Conservation (phyloP, 1,140 invertebrate genomes). For the Drosophila setifemur region DNA sequence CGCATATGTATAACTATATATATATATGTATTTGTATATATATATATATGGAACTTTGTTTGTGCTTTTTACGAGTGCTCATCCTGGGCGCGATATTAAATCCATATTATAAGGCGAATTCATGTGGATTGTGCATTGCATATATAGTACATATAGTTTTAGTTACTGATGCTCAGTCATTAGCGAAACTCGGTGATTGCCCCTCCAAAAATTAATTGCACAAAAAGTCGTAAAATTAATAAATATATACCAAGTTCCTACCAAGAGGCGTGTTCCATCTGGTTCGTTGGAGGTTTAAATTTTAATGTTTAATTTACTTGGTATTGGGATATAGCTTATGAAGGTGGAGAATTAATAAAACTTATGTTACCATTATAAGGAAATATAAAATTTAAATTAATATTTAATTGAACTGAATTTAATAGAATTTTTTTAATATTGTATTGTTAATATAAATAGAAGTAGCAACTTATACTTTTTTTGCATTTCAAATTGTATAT, state of each 20-base stretch:
- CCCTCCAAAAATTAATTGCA: constrained; percentile 15
- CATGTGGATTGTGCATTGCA: background rate
- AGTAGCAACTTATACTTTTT: too few species aligned
- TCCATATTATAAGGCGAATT: constrained; percentile 8
- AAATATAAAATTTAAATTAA: too few species aligned
- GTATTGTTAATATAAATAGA: too few species aligned
- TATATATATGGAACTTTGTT: constrained; percentile 11
- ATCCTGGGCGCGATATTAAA: constrained; percentile 42
- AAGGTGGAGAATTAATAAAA: too few species aligned
- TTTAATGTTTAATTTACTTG: too few species aligned
- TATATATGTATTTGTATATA: background rate
- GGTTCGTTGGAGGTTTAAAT: too few species aligned
- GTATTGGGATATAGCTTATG: too few species aligned
- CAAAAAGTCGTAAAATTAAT: constrained; percentile 15
- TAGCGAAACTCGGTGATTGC: background rate
- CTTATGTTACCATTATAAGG: too few species aligned
- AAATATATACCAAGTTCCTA: background rate
- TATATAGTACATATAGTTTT: background rate
- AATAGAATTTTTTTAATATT: too few species aligned
- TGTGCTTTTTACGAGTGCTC: constrained; percentile 36
- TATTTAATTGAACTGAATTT: too few species aligned
- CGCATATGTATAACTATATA: background rate
- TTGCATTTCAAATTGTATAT: too few species aligned
- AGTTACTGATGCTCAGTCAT: constrained; percentile 1
- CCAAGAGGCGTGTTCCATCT: background rate